Evolutionary conservation across 2,888 invertebrate genomes (phyloP).

Genomic region (Odontocolon sp.): DNA sequence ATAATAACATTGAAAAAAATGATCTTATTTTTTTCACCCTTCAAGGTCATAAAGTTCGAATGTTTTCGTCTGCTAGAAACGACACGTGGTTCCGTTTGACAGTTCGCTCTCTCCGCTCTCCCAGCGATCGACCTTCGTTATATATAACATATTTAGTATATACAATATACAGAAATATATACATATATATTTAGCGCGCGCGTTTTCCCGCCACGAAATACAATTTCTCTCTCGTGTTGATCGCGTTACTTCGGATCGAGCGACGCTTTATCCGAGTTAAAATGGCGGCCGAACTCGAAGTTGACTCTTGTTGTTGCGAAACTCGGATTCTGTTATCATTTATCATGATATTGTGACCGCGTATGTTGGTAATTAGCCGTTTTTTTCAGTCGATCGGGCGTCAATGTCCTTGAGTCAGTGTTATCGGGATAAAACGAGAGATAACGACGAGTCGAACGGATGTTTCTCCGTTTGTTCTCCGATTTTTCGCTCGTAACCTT

Average conservation of each 20-base stretch:
- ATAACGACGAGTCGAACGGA: constrained; percentile 30
- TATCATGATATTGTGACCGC: constrained; percentile 51
- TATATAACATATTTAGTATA: too few species aligned
- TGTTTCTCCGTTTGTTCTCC: constrained; percentile 23
- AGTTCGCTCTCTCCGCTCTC: constrained; percentile 48
- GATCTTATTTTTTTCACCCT: too few species aligned
- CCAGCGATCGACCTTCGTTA: constrained; percentile 13
- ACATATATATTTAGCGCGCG: too few species aligned
- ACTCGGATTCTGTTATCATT: constrained; percentile 53
- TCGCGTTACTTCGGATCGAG: constrained; percentile 47
- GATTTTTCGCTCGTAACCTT: constrained; percentile 62
- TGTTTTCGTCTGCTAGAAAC: constrained; percentile 66
- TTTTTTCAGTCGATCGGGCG: not conserved
- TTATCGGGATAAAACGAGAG: constrained; percentile 25
- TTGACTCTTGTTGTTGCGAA: constrained; percentile 59
- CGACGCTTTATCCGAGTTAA: constrained; percentile 54
- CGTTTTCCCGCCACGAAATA: too few species aligned
- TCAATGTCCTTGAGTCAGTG: constrained; percentile 42
- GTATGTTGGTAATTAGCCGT: not conserved
- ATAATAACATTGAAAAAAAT: too few species aligned
- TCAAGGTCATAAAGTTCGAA: too few species aligned
- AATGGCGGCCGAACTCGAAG: constrained; percentile 44
- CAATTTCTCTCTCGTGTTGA: too few species aligned
- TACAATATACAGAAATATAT: too few species aligned
- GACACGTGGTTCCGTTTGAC: constrained; percentile 71